phyloP scores from a whole-genome alignment of 2,888 invertebrate genomes.

The Tenthredo amoena region DNA sequence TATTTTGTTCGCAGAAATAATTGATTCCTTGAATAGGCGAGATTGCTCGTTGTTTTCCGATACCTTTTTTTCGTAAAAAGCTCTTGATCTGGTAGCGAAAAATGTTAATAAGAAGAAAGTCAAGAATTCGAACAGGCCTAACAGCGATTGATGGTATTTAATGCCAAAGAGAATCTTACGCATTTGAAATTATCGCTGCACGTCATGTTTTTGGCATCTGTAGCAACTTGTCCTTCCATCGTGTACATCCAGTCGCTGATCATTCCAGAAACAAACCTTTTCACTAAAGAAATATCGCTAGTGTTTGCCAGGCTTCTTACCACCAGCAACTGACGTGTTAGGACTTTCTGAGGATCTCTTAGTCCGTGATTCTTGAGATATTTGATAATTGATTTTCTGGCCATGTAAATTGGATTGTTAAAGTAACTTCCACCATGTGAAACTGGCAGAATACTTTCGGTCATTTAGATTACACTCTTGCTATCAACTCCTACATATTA shows the following conservation, averaged over 20 bases:
- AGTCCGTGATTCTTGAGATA: conserved; percentile 41
- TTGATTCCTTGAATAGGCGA: conserved; percentile 44
- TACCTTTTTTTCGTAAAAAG: neutral
- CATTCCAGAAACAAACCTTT: conserved; percentile 9
- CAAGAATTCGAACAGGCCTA: neutral
- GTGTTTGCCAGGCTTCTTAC: conserved; percentile 6
- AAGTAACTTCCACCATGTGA: neutral
- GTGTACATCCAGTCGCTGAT: conserved; percentile 30
- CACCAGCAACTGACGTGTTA: neutral
- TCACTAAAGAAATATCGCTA: neutral
- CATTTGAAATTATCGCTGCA: neutral
- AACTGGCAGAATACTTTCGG: neutral
- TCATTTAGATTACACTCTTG: neutral
- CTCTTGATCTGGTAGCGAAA: neutral
- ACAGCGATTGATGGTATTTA: neutral
- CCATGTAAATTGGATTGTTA: neutral
- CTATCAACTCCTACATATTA: neutral
- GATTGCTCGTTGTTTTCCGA: neutral
- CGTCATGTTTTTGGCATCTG: neutral
- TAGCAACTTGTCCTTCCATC: neutral
- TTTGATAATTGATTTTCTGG: conserved; percentile 15
- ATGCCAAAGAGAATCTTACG: neutral
- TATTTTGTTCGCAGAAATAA: conserved; percentile 26
- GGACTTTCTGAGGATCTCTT: conserved; percentile 3
- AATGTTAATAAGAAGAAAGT: neutral